A percentile compares a stretch with the other conserved stretches of the same genome.
These are phyloP conservation scores for Chrysogorgia sp. DNA, from an alignment of 92 coral and sea anemone genomes.

Conservation along the genomic window DNA sequence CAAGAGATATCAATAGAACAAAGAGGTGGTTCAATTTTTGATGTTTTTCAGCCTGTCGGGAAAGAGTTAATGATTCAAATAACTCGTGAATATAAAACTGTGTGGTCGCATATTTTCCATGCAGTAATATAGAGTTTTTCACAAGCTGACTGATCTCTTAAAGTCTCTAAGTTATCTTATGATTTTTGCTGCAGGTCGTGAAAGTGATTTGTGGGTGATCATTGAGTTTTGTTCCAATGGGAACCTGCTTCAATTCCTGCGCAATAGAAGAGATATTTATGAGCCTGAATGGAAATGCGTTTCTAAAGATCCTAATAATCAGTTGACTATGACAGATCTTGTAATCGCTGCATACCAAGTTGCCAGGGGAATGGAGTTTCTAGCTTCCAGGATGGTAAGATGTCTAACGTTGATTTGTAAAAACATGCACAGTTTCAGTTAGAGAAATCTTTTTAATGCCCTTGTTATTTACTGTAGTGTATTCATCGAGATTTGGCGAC, in stretches of 20 bases:
- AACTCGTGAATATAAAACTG: too few species aligned
- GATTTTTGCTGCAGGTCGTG: slow-evolving; percentile 65
- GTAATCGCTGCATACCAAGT: slow-evolving; percentile 88
- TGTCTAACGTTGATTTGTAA: too few species aligned
- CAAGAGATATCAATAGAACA: too few species aligned
- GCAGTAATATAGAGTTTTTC: too few species aligned
- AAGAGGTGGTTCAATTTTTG: too few species aligned
- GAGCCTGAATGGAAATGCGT: slow-evolving; percentile 84
- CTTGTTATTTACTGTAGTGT: slow-evolving; percentile 57
- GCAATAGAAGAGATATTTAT: slow-evolving; percentile 88
- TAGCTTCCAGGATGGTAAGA: slow-evolving; percentile 80
- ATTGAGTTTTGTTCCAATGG: slow-evolving; percentile 96
- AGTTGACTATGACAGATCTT: slow-evolving; percentile 79
- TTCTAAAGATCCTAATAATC: slow-evolving; percentile 84
- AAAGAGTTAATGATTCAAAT: too few species aligned
- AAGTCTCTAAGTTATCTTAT: background rate
- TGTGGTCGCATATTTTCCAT: too few species aligned
- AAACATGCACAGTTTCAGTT: too few species aligned
- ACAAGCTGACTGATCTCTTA: too few species aligned
- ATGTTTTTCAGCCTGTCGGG: too few species aligned
- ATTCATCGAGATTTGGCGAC: slow-evolving; percentile 98
- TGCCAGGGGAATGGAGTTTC: slow-evolving; percentile 92
- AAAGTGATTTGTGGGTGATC: slow-evolving; percentile 89
- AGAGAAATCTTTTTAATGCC: too few species aligned
- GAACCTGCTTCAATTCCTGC: slow-evolving; percentile 84